These are phyloP conservation scores for Brachypteracias leptosomus DNA, from an alignment of 2,113 vertebrate genomes.

Conservation along the genomic window DNA sequence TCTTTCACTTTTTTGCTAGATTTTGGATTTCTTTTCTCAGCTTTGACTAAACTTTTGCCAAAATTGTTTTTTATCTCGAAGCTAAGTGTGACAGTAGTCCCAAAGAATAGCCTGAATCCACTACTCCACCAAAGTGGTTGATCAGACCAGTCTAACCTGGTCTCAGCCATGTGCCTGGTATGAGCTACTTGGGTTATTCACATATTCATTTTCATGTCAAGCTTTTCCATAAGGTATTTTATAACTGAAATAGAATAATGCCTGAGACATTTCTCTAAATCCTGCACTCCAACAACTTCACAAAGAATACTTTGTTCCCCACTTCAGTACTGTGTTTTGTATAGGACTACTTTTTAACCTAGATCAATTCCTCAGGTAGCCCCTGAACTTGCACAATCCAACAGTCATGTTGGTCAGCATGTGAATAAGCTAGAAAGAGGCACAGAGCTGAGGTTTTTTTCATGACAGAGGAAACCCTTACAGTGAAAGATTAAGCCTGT, in stretches of 20 bases:
- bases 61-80: not conserved
- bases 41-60: not conserved
- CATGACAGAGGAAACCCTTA: not conserved
- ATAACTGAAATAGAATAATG: not conserved
- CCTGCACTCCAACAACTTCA: not conserved
- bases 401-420: not conserved
- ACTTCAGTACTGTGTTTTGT: not conserved
- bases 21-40: fast-evolving
- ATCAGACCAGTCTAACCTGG: fast-evolving
- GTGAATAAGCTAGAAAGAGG: not conserved
- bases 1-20: not conserved
- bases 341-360: not conserved
- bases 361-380: not conserved
- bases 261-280: not conserved
- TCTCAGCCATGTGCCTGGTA: not conserved
- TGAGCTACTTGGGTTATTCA: not conserved
- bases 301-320: not conserved
- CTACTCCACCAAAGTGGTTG: not conserved
- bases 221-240: not conserved
- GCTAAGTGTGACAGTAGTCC: not conserved
- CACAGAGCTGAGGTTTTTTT: not conserved
- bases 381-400: not conserved
- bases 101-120: not conserved
- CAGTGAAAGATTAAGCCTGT: not conserved
- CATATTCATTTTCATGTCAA: fast-evolving